Evolutionary conservation across 2,888 invertebrate genomes (phyloP).

Genomic region (Synanthedon myopaeformis): DNA sequence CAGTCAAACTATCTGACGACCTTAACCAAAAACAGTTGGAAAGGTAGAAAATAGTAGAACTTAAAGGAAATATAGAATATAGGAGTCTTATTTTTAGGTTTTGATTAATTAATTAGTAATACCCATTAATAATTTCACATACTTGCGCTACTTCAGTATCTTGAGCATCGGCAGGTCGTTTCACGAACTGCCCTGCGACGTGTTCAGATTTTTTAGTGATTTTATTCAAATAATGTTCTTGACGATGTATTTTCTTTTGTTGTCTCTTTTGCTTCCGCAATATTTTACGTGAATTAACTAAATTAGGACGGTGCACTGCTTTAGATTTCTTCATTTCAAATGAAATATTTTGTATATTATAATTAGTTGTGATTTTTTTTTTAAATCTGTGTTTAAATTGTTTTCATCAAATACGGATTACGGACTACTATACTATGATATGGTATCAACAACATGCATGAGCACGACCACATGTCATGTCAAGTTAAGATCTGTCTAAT

Average conservation of each 20-base stretch:
- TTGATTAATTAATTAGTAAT: no score
- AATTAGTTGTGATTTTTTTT: background rate
- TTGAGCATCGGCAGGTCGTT: slow-evolving; percentile 28
- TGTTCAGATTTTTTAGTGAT: slow-evolving; percentile 16
- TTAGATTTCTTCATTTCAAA: slow-evolving; percentile 41
- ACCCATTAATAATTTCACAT: background rate
- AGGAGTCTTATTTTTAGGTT: no score
- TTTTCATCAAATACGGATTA: no score
- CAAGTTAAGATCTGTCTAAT: no score
- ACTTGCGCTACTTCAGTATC: slow-evolving; percentile 6
- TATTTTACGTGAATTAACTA: slow-evolving; percentile 72
- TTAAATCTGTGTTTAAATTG: no score
- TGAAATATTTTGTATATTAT: background rate
- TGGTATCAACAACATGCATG: no score
- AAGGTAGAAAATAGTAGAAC: no score
- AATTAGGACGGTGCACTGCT: slow-evolving; percentile 21
- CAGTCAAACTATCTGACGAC: no score
- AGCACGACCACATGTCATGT: no score
- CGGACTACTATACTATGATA: no score
- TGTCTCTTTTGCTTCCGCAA: slow-evolving; percentile 78
- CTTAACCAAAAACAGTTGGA: no score
- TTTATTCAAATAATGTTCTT: slow-evolving; percentile 53
- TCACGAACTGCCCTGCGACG: slow-evolving; percentile 46
- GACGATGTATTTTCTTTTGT: slow-evolving; percentile 73
- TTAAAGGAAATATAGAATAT: no score